These are phyloP conservation scores for Zelostemma sp. DNA, from an alignment of 1,140 invertebrate species.

Conservation along the genomic window DNA sequence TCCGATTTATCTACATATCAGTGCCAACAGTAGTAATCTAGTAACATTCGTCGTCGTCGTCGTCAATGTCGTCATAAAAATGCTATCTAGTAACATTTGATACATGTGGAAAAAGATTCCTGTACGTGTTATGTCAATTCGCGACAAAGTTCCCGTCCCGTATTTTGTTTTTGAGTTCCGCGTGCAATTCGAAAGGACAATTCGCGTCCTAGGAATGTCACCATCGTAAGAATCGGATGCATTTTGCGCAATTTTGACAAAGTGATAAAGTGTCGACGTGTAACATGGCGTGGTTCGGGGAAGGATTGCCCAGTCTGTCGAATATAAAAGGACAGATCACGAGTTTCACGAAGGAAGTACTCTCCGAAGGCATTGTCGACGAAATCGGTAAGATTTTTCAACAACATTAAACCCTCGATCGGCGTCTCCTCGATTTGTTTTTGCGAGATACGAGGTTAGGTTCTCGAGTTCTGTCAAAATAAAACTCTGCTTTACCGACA, in stretches of 20 bases:
- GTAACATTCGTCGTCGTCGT: neutral
- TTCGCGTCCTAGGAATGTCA: constrained; percentile 19
- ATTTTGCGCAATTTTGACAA: no score
- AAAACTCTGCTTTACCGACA: constrained; percentile 57
- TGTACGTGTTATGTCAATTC: constrained; percentile 28
- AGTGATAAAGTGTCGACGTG: constrained; percentile 57
- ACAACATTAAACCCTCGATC: constrained; percentile 4
- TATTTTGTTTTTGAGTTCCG: constrained; percentile 5
- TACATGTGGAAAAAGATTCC: constrained; percentile 23
- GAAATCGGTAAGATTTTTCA: constrained; percentile 67
- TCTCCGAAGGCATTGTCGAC: constrained; percentile 73
- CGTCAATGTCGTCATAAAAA: constrained; percentile 33
- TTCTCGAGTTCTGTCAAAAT: constrained; percentile 64
- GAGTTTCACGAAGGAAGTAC: constrained; percentile 81
- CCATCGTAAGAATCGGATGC: no score
- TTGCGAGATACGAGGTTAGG: constrained; percentile 38
- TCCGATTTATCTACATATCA: no score
- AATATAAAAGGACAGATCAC: constrained; percentile 82
- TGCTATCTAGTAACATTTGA: constrained; percentile 14
- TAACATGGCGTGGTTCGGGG: constrained; percentile 83
- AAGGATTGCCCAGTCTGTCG: constrained; percentile 77
- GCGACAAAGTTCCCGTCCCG: constrained; percentile 36
- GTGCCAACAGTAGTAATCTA: no score
- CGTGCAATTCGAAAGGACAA: constrained; percentile 23
- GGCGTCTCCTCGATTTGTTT: neutral